These are phyloP conservation scores for Montipora capricornis DNA, from an alignment of 64 coral and sea anemone species.

Conservation along the genomic window DNA sequence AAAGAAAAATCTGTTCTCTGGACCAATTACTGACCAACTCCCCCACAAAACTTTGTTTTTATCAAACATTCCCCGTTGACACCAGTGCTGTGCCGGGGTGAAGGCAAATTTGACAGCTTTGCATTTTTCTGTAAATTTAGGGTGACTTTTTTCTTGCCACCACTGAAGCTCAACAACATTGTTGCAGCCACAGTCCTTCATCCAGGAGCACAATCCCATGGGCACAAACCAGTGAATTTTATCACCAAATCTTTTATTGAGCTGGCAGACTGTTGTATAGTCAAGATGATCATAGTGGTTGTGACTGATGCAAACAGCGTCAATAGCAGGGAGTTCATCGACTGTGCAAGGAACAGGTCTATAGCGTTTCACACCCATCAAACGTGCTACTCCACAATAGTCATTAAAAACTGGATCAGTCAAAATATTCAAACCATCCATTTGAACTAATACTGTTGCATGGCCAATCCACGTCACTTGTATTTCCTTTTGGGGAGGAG, in stretches of 20 bases:
- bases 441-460: conserved; percentile 87
- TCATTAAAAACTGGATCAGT: conserved; percentile 87
- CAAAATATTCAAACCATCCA: conserved; percentile 89
- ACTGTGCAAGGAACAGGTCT: conserved; percentile 64
- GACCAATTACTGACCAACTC: conserved; percentile 74
- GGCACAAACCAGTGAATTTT: conserved; percentile 71
- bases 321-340: conserved; percentile 58
- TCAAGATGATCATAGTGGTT: conserved; percentile 81
- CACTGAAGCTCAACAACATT: conserved; percentile 68
- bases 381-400: conserved; percentile 68
- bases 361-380: conserved; percentile 51
- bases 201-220: conserved; percentile 57
- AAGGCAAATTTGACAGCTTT: conserved; percentile 57
- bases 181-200: conserved; percentile 62
- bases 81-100: conserved; percentile 78
- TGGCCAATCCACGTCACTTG: conserved; percentile 95
- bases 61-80: conserved; percentile 47
- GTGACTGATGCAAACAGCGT: conserved; percentile 71
- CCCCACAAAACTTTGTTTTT: conserved; percentile 64
- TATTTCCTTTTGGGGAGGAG: conserved; percentile 47
- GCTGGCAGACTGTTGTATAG: conserved; percentile 33
- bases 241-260: conserved; percentile 58
- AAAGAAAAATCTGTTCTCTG: conserved; percentile 63
- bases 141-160: conserved; percentile 47
- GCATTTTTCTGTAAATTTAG: conserved; percentile 20